Base-by-base conservation (phyloP, 2,797 vertebrate species). In the Mormyrops attenuatus region DNA sequence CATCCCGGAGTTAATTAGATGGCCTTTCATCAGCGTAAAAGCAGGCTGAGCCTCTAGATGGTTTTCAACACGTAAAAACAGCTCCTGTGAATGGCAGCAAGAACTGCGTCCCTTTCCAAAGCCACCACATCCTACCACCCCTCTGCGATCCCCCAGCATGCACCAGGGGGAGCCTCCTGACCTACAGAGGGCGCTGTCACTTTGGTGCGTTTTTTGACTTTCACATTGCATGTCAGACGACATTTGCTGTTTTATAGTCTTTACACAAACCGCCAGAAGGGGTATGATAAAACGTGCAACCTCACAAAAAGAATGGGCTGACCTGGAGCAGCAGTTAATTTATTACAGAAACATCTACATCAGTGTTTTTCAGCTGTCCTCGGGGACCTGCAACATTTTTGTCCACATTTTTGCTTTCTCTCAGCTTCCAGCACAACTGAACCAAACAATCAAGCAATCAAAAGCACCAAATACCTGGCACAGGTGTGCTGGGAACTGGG, bases 1-100 rank as follows among this genome's bases (percentile, higher is more conserved):
- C 15, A 11, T n/a, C 88, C 22, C 3, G 6, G 47, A 20, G 41
- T 52, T 88, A 77, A 77, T 73, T 77, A 88, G 63, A 88, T 88
- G 11, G 41, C 53, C 87, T 88, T 88, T 88, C 44, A 77, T 88
- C 44, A 50, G 47, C 66, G 11, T 80, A 30, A 53, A 88, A 50
- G 66, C 49, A 22, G 66, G 26, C 44, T 88, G 49, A 88, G 7
- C 26, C 17, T 22, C 88, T 26, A 77, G 69, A 53, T 0, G 26
- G 44, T 44, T 77, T 34, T 88, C 4, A 53, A 53, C 22, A 49
- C 7, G 13, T 26, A 88, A 38, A 44, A 80, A 77, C 44, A 52
- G 88, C 88, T 88, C 87, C 30, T 34, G 13, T 53, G 60, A 57
- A 8, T 0, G 2, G 52, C 30, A 15, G 22, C n/a, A 55, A 55